phyloP scores from a whole-genome alignment of 2,888 invertebrate species.

The Athalia cordata region DNA sequence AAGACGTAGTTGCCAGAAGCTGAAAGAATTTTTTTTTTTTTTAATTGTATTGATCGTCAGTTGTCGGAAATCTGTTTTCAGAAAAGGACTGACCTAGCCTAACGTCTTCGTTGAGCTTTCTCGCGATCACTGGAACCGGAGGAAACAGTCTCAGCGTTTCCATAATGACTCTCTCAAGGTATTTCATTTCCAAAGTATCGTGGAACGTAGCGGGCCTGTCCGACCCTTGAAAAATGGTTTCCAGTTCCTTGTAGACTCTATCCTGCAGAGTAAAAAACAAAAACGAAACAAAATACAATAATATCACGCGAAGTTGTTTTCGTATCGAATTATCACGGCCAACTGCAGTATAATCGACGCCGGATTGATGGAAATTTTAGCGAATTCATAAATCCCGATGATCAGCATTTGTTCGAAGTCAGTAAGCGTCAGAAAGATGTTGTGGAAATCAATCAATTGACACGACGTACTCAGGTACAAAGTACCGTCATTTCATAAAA shows the following conservation, averaged over 20 bases:
- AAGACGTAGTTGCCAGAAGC: constrained; percentile 80
- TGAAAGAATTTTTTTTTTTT: constrained; percentile 58
- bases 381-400: not conserved
- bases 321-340: not conserved
- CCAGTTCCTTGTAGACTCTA: constrained; percentile 83
- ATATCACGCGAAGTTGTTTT: not conserved
- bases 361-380: not conserved
- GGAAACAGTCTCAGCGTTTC: constrained; percentile 88
- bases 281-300: not conserved
- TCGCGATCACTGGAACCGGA: constrained; percentile 86
- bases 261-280: constrained; percentile 67
- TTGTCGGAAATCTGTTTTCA: not conserved
- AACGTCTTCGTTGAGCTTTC: constrained; percentile 83
- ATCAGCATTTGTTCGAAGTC: not conserved
- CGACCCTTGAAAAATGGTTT: constrained; percentile 85
- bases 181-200: constrained; percentile 91
- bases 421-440: not conserved
- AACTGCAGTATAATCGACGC: not conserved
- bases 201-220: constrained; percentile 86
- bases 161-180: constrained; percentile 87
- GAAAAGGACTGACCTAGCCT: constrained; percentile 77
- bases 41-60: not conserved
- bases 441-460: not conserved
- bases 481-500: no score
- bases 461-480: not conserved